A percentile compares a stretch with the other conserved stretches of the same genome.
These are phyloP conservation scores for Campoletis sonorensis DNA, from an alignment of 1,140 invertebrate species.

Conservation along the genomic window DNA sequence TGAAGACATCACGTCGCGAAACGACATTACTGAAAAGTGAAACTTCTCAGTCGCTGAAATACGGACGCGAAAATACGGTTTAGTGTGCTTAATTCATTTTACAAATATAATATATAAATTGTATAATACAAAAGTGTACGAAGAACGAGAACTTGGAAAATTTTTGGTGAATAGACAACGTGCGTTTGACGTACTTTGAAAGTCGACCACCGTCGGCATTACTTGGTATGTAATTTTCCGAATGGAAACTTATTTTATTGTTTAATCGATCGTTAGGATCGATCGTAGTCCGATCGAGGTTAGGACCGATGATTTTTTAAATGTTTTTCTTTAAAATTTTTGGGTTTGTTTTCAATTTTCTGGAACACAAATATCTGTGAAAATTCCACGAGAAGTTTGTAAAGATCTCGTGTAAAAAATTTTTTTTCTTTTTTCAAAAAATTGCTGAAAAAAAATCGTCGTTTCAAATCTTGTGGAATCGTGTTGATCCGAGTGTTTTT, in stretches of 20 bases:
- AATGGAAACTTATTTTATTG: background rate
- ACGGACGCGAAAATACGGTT: background rate
- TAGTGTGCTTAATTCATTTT: background rate
- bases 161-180: background rate
- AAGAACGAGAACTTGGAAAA: background rate
- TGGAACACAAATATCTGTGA: too few relatives aligned
- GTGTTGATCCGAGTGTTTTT: too few relatives aligned
- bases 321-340: background rate
- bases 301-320: background rate
- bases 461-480: too few relatives aligned
- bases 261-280: background rate
- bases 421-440: too few relatives aligned
- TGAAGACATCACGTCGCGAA: too few relatives aligned
- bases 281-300: too few relatives aligned
- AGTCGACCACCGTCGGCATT: constrained; percentile 55
- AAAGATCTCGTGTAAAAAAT: too few relatives aligned
- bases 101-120: background rate
- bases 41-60: too few relatives aligned
- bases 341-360: background rate
- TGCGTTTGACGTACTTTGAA: constrained; percentile 6
- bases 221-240: constrained; percentile 62
- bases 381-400: too few relatives aligned
- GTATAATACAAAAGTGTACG: background rate
- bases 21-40: too few relatives aligned
- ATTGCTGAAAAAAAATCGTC: too few relatives aligned